These are phyloP conservation scores for Napeogenes sylphis DNA, from an alignment of 2,888 invertebrate genomes.

Conservation along the genomic window DNA sequence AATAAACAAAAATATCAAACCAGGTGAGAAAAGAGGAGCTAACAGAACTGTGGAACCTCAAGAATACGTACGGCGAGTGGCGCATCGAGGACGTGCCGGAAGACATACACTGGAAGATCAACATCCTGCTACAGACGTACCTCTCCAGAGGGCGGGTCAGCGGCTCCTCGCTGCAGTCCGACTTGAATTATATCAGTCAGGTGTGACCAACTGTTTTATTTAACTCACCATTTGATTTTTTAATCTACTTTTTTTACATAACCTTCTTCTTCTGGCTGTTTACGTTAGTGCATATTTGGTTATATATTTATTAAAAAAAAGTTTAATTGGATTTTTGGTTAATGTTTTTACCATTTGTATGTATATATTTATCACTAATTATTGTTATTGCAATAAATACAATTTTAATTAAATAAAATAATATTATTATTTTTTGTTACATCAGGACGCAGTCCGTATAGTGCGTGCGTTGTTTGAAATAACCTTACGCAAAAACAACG, in stretches of 20 bases:
- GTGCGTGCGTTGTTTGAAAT: constrained; percentile 96
- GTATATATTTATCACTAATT: too few relatives aligned
- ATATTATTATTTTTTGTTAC: constrained; percentile 33
- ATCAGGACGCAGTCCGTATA: constrained; percentile 93
- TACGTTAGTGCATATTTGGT: too few relatives aligned
- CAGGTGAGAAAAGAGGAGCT: constrained; percentile 96
- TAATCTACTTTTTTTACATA: too few relatives aligned
- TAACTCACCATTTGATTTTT: too few relatives aligned
- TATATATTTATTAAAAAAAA: too few relatives aligned
- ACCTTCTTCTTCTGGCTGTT: too few relatives aligned
- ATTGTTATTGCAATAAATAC: too few relatives aligned
- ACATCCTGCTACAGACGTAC: constrained; percentile 94
- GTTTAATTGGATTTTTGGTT: too few relatives aligned
- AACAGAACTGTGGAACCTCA: constrained; percentile 89
- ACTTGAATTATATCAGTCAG: constrained; percentile 92
- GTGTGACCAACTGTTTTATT: constrained; percentile 54
- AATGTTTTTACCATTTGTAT: too few relatives aligned
- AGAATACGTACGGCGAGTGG: constrained; percentile 85
- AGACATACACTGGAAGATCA: constrained; percentile 95
- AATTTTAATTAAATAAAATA: too few relatives aligned
- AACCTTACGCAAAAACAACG: constrained; percentile 91
- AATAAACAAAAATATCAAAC: not conserved
- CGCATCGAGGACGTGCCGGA: constrained; percentile 90
- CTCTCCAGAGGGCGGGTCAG: constrained; percentile 89
- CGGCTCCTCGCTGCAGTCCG: constrained; percentile 91